These are phyloP conservation scores for Drosophila triauraria DNA, from an alignment of 1,140 invertebrate species.

Conservation along the genomic window DNA sequence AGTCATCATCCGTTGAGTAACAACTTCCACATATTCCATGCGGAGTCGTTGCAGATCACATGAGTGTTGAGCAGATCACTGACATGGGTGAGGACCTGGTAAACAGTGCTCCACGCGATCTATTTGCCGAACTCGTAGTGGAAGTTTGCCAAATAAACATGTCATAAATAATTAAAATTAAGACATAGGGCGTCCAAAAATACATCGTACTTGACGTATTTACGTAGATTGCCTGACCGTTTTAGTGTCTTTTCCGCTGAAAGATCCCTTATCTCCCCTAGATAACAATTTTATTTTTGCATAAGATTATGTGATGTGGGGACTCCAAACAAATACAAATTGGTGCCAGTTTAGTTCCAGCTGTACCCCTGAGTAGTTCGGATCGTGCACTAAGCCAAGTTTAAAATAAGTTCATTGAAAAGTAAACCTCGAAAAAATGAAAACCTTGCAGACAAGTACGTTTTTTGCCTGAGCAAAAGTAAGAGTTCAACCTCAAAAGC, in stretches of 20 bases:
- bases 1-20: slow-evolving; percentile 34
- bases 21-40: slow-evolving; percentile 15
- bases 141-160: slow-evolving; percentile 57
- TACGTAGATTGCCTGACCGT: slow-evolving; percentile 47
- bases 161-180: slow-evolving; percentile 23
- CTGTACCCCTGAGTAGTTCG: slow-evolving; percentile 12
- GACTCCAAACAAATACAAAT: slow-evolving; percentile 34
- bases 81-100: slow-evolving; percentile 38
- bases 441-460: slow-evolving; percentile 33
- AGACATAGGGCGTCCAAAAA: slow-evolving; percentile 48
- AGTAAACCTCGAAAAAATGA: slow-evolving; percentile 25
- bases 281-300: slow-evolving; percentile 41
- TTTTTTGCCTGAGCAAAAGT: slow-evolving; percentile 55
- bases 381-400: slow-evolving; percentile 19
- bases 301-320: slow-evolving; percentile 15
- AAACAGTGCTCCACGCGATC: slow-evolving; percentile 23
- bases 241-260: slow-evolving; percentile 48
- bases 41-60: slow-evolving; percentile 35
- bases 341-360: slow-evolving; percentile 37
- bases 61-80: slow-evolving; percentile 36
- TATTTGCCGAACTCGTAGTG: slow-evolving; percentile 9
- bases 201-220: slow-evolving; percentile 45
- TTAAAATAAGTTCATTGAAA: slow-evolving; percentile 39
- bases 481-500: slow-evolving; percentile 66
- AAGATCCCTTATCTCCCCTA: slow-evolving; percentile 36